Conservation (phyloP, 2,888 invertebrate genomes). For the Melinopterus prodromus region DNA sequence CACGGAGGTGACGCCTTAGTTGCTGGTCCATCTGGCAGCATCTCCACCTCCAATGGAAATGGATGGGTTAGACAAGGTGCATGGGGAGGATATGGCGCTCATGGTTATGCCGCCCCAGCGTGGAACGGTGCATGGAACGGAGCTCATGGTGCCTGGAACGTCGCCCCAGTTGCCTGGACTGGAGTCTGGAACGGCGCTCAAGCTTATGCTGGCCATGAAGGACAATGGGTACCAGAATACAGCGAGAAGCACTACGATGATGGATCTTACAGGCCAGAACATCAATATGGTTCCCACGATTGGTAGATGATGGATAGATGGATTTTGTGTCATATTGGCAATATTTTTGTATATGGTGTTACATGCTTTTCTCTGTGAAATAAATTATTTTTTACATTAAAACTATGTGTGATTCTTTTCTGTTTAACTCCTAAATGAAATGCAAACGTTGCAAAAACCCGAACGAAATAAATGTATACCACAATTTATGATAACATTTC, state of each 20-base stretch:
- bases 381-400: neutral
- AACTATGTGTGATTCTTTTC: neutral
- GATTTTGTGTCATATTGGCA: neutral
- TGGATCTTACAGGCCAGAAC: constrained; percentile 51
- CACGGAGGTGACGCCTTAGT: constrained; percentile 31
- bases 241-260: constrained; percentile 51
- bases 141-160: constrained; percentile 44
- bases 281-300: constrained; percentile 29
- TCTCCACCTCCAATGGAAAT: constrained; percentile 31
- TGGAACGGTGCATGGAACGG: constrained; percentile 35
- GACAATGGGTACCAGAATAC: constrained; percentile 48
- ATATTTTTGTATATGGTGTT: neutral
- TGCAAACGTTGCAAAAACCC: too few relatives aligned
- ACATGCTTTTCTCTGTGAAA: neutral
- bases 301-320: neutral
- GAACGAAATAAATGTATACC: too few relatives aligned
- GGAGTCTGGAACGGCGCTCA: constrained; percentile 27
- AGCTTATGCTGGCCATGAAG: constrained; percentile 41
- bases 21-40: constrained; percentile 32
- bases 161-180: constrained; percentile 17
- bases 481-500: too few relatives aligned
- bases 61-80: constrained; percentile 40
- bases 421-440: neutral
- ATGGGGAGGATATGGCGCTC: constrained; percentile 24
- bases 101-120: constrained; percentile 30